Evolutionary conservation across 2,888 invertebrate species (phyloP), one percentile per base, ranked within the genome.

Genomic region (Drosophila putrida): DNA sequence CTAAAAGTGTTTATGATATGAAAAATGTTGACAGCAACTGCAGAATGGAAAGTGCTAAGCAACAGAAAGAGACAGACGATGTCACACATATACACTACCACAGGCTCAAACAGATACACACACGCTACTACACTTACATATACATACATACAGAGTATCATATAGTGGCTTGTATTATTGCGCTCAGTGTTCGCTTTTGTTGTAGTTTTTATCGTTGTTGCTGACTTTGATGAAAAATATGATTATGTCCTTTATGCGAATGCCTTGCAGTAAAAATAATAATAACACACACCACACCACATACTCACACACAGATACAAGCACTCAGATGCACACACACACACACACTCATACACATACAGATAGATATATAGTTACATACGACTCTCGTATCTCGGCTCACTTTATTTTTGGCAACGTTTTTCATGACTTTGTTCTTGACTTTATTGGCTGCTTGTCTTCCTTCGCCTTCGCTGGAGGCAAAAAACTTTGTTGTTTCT

Each of bases 21-120:
- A 85, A 85, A 88, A 85, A 85, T 85, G 88, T 88, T 85, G 85
- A 88, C 86, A 83, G 83, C 88, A 88, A 88, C 83, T 86, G 88
- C 86, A 75, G 78, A 73, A 80, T 85, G 78, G 85, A 38, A 82
- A 77, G 80, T 75, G 85, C 70, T 74, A 58, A 58, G 65, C 59
- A 55, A 46, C 49, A 44, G 44, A 47, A 46, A 33, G 78, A 55
- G 59, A 78, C 46, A 69, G 62, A 49, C 53, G 47, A 73, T 72
- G 58, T 27, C 59, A 46, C 44, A 61, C 39, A 57, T 41, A 46
- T 27, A 39, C 15, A 54, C 31, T 38, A 25, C 58, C 27, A 49
- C 25, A 38, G 20, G 6, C 13, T 25, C n/a, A 25, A 13, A 51
- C 11, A 15, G 20, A 60, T 2, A 33, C 28, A 38, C 35, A 43